Conservation (phyloP, 2,113 vertebrate species). For the Pomatorhinus ruficollis region DNA sequence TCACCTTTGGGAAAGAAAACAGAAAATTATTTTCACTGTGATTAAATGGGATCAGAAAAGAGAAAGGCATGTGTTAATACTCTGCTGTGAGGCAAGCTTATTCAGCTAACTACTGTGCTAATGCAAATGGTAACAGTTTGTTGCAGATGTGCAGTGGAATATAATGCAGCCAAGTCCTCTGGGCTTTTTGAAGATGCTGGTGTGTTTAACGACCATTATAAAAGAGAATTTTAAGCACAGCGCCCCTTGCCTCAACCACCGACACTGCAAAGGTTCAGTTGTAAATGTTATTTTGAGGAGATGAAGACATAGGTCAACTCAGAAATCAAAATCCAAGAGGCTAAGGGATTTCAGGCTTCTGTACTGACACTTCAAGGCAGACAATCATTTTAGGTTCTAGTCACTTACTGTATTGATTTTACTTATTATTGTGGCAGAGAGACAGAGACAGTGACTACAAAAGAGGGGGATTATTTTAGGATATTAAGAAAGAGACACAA, state of each 20-base stretch:
- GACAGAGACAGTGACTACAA: neutral
- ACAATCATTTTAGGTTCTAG: neutral
- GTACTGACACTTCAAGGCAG: neutral
- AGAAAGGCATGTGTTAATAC: conserved; percentile 3
- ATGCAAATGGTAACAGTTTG: conserved; percentile 7
- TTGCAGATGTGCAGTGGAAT: conserved; percentile 17
- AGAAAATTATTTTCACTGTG: neutral
- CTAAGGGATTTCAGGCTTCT: neutral
- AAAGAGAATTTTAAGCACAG: neutral
- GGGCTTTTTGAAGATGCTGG: neutral
- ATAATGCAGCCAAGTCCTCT: neutral
- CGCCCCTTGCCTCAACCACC: neutral
- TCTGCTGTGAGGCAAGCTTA: neutral
- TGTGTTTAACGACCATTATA: neutral
- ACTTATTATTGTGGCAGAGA: neutral
- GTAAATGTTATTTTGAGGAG: neutral
- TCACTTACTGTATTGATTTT: neutral
- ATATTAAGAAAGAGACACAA: neutral
- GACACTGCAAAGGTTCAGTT: neutral
- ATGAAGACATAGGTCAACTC: neutral
- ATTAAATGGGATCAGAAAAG: neutral
- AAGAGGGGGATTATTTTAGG: neutral
- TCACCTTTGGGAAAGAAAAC: neutral
- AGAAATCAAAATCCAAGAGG: neutral
- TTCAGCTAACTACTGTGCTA: neutral